Evolutionary conservation across 2,888 invertebrate genomes (phyloP), one percentile per base, ranked within the genome.

Genomic region (Ochropleura leucogaster): DNA sequence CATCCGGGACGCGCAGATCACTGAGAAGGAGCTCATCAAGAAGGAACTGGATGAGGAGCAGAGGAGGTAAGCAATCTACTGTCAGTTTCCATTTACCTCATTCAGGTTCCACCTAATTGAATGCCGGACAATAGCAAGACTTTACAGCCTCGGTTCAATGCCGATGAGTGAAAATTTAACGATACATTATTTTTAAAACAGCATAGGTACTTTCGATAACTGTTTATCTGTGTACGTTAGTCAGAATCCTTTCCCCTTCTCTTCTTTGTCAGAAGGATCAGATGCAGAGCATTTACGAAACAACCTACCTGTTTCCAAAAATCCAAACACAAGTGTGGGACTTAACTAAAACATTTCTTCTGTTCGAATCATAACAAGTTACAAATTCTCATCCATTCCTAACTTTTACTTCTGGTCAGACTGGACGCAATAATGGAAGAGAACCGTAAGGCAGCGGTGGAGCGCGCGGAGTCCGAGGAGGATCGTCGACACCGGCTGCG

Each of bases 1-100:
- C 0, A 98, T 99, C 65, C 95, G 98, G 30, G 98, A 98, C 91
- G 98, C 98, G 0, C 98, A 99, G 95, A 97, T 98, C 77, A 97
- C 97, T 0, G 98, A 98, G 92, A 97, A 97, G 78, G 93, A 97
- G 69, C 91, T 97, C 49, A 97, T 97, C 64, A 95, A 96, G 89
- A 97, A 96, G 87, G 97, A 97, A 80, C 81, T 97, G 0, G 95
- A 95, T 47, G 97, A 97, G 51, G 97, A 97, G 85, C 94, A 97
- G 76, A 91, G 92, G 77, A 93, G 97, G 93, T 95, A 46, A 0
- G 77, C 44, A 20, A 70, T 46, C 9, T 68, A 18, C 16, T 9
- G 4, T 16, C 20, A 14, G 55, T 57, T 30, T 30, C 55, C 14
- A 30, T 30, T 57, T 14, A 6, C 30, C 30, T 7, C 2, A 20